Base-by-base conservation (phyloP, 2,888 invertebrate species). In the Byasa hedistus region DNA sequence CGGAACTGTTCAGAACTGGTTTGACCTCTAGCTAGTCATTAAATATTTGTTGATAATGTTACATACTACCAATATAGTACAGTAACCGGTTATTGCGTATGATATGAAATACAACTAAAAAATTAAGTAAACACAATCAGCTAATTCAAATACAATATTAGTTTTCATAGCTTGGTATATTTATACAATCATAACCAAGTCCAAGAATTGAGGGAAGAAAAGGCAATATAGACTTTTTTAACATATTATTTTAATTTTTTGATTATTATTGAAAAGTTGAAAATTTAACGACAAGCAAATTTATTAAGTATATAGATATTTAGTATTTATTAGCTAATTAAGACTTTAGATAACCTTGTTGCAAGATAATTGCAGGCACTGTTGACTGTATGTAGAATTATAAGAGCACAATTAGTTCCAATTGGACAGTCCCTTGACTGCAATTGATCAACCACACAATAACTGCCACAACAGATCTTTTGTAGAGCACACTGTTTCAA, bases 1-100 rank as follows among this genome's bases (percentile, higher is more conserved):
- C 84, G 83, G 87, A 88, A 85, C 75, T 69, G 59, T 56, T 32
- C 56, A 76, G 76, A 81, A 84, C 82, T 77, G 73, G 82, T 85
- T 84, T 85, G 85, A 86, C 85, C 87, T 87, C 83, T 81, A 78
- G 21, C 76, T 76, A 78, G 75, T 83, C 81, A 77, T 80, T 70
- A 72, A 81, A 82, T 83, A 77, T 79, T 81, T 83, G 80, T 80
- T 71, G 72, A 70, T 44, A 44, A 17, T 44, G 44, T 44, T 15
- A 44, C 2, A 44, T 19, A 44, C 19, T 44, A 19, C 10, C 1
- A 44, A 17, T 44, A 2, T 44, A 15, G 12, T 44, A 44, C 17
- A 17, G 15, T 44, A 44, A 44, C 19, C 19, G 19, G 17, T 44
- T 44, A 44, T 44, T 44, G 12, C 10, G 10, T 10, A 39, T 39